Percentiles rank a stretch among this genome's conserved stretches.
Evolutionary conservation across 1,140 invertebrate genomes (phyloP).

Genomic region (Drosophila virilis): DNA sequence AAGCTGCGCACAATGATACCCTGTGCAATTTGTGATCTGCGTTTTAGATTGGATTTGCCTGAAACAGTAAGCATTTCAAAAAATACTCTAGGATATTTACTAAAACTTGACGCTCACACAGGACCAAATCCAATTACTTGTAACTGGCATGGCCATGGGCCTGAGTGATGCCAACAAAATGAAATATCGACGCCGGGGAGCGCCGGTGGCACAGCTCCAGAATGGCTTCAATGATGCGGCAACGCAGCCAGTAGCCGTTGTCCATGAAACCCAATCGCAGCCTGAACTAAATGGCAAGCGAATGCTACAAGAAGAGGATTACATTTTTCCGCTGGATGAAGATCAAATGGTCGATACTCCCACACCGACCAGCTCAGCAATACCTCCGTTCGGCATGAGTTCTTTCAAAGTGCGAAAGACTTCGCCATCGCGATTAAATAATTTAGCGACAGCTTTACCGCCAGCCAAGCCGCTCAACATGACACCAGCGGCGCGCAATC

Average conservation of each 20-base stretch:
- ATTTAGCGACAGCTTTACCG: constrained; percentile 37
- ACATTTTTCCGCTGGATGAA: constrained; percentile 90
- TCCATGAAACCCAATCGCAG: constrained; percentile 53
- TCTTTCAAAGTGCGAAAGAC: constrained; percentile 78
- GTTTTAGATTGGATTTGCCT: constrained; percentile 92
- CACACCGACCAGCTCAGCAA: constrained; percentile 67
- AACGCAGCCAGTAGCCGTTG: constrained; percentile 20
- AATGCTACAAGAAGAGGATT: constrained; percentile 84
- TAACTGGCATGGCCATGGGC: constrained; percentile 89
- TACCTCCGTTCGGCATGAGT: constrained; percentile 70
- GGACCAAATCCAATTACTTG: constrained; percentile 95
- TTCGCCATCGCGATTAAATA: constrained; percentile 65
- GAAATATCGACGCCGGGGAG: constrained; percentile 82
- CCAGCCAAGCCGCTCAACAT: constrained; percentile 48
- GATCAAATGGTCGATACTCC: constrained; percentile 85
- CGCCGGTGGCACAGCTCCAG: constrained; percentile 40
- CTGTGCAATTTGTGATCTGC: constrained; percentile 91
- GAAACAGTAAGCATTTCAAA: constrained; percentile 86
- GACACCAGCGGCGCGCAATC: constrained; percentile 38
- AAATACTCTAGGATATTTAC: background rate
- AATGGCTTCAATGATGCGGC: constrained; percentile 57
- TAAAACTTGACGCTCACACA: constrained; percentile 38
- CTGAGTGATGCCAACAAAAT: constrained; percentile 86
- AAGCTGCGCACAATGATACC: constrained; percentile 93
- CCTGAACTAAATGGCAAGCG: constrained; percentile 70